phyloP scores from a whole-genome alignment of 2,797 vertebrate genomes.

The Heliangelus exortis region DNA sequence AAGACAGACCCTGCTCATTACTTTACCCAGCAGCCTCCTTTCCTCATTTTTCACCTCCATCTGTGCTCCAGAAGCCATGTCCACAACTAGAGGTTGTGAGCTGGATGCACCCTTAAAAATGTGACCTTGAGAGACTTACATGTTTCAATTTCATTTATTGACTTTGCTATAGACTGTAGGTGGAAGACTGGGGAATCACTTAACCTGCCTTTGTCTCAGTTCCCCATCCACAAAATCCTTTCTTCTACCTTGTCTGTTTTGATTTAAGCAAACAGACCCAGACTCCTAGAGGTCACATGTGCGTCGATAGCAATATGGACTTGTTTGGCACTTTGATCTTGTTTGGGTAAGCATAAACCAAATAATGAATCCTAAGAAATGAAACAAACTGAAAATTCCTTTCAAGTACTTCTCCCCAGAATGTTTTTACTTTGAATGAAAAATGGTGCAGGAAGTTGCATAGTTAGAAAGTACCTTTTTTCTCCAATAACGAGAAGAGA shows the following conservation, averaged over 20 bases:
- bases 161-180: background rate
- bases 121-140: background rate
- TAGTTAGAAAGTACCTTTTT: background rate
- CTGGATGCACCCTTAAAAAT: background rate
- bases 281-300: background rate
- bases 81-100: background rate
- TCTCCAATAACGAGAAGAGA: background rate
- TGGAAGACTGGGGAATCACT: background rate
- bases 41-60: background rate
- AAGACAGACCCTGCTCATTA: background rate
- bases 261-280: background rate
- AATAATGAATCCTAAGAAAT: background rate
- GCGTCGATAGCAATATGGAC: background rate
- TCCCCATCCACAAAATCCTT: background rate
- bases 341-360: background rate
- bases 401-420: background rate
- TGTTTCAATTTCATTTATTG: background rate
- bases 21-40: background rate
- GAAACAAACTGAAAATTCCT: conserved; percentile 8
- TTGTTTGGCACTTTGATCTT: background rate
- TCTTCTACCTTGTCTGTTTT: conserved; percentile 21
- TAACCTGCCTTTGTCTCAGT: background rate
- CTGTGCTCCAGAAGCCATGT: background rate
- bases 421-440: background rate
- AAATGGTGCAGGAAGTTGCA: background rate